Evolutionary conservation across 2,797 vertebrate genomes (phyloP), one percentile per base, ranked within the genome.

Genomic region (Acanthurus lineatus): DNA sequence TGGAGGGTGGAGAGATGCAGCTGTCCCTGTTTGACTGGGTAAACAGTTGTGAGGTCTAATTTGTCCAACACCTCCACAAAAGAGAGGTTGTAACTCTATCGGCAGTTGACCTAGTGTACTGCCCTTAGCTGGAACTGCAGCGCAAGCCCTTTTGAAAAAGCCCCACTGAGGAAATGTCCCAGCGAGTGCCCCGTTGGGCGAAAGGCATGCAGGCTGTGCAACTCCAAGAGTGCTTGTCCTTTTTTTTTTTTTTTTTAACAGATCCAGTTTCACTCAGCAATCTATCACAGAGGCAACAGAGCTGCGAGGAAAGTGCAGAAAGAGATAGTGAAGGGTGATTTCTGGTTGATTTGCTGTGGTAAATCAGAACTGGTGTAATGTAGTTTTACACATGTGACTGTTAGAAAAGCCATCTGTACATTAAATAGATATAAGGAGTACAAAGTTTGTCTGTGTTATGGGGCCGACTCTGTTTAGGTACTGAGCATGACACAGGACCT

Each of bases 41-140:
- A 91, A 93, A 94, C 91, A 93, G 93, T 93, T 90, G 91, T 89
- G 88, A 86, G 88, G 87, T 89, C 86, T 90, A 93, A 94, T 92
- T 94, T 93, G 89, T 91, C 86, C 88, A 73, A 93, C 93, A 92
- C 92, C 91, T 91, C 56, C 77, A 92, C 92, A 93, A 93, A 91
- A 80, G 87, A 85, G 76, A 86, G 89, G 90, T 77, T 91, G 89
- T 89, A 94, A 95, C 92, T 91, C 91, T 92, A 94, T 93, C 90
- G 63, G 86, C 85, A 81, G 86, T 91, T 91, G 88, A 92, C 93
- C 94, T 93, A 94, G 93, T 92, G 93, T 90, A 92, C 89, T 82
- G 86, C 86, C 90, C 90, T 92, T 71, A 76, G 82, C 77, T 81
- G 85, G 87, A 91, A 91, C 80, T 87, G 86, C 86, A 85, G 85